Base-by-base conservation (phyloP, 2,797 vertebrate species). In the Leuciscus waleckii region DNA sequence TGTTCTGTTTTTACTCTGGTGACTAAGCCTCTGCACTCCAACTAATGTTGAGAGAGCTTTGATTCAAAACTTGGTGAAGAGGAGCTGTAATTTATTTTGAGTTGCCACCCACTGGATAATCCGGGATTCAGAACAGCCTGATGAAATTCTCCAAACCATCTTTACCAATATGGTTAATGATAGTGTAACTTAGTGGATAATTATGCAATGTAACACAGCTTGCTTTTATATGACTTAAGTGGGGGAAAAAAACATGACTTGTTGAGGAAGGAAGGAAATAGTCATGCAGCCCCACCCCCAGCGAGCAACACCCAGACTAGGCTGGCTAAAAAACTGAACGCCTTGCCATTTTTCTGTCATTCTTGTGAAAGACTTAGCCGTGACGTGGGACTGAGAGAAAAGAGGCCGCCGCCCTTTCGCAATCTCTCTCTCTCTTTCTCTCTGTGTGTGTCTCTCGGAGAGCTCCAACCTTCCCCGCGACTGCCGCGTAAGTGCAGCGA, bases 271-370 rank as follows among this genome's bases (percentile, higher is more conserved):
- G 85, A 86, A 88, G 88, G 79, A 85, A 78, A 75, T 65, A 78
- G 81, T 86, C 85, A 86, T 35, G 76, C 79, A 89, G 90, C 81
- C 81, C 93, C 93, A 93, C 86, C 82, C 90, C 88, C 87, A 87
- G 7, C 91, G 29, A 70, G 77, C 75, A 92, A 92, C 93, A 93
- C 93, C 91, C 90, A 84, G 79, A 63, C 84, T 77, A 43, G 81
- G 71, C 78, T 46, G 65, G 56, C 85, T 89, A 86, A 87, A 91
- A 89, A 91, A 86, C 87, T 71, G 61, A 37, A 43, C 51, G 78
- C 58, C 21, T 69, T 77, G 85, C 35, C 76, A 78, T 82, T 26
- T 82, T 16, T 84, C 51, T 89, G 68, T 83, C 82, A 85, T 68
- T 91, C 75, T 90, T 89, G 75, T 87, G 91, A 88, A 87, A 91